A percentile compares a stretch with the other conserved stretches of the same genome.
These are phyloP conservation scores for Platyura marginata DNA, from an alignment of 1,140 invertebrate genomes.

Conservation along the genomic window DNA sequence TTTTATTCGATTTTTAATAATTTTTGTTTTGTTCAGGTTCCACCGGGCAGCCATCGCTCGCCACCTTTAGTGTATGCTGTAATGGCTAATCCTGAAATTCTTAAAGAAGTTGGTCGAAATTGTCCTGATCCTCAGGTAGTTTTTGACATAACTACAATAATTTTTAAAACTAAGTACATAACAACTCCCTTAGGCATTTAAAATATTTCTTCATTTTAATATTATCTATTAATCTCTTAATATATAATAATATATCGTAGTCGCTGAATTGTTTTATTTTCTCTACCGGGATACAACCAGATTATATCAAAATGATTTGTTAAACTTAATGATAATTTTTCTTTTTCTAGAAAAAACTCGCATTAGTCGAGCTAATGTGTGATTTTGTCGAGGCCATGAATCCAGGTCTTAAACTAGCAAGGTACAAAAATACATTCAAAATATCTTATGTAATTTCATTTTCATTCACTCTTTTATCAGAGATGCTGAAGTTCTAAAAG, in stretches of 20 bases:
- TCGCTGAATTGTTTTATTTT: too few relatives aligned
- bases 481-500: conserved; percentile 40
- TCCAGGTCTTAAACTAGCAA: conserved; percentile 32
- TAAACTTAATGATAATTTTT: too few relatives aligned
- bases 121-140: conserved; percentile 38
- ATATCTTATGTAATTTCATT: too few relatives aligned
- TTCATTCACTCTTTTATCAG: conserved; percentile 15
- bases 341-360: conserved; percentile 34
- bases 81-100: conserved; percentile 47
- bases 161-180: too few relatives aligned
- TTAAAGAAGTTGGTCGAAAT: conserved; percentile 44
- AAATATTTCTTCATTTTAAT: too few relatives aligned
- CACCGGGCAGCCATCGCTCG: conserved; percentile 36
- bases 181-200: too few relatives aligned
- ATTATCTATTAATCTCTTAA: too few relatives aligned
- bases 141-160: too few relatives aligned
- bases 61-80: conserved; percentile 44
- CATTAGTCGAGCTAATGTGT: conserved; percentile 41
- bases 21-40: conserved; percentile 14
- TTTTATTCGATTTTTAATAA: neutral
- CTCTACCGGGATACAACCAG: too few relatives aligned
- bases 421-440: too few relatives aligned
- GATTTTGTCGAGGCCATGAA: conserved; percentile 55
- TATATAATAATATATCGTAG: too few relatives aligned
- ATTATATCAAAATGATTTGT: too few relatives aligned